These are phyloP conservation scores for Cinclus cinclus DNA, from an alignment of 2,113 vertebrate genomes.

Conservation along the genomic window DNA sequence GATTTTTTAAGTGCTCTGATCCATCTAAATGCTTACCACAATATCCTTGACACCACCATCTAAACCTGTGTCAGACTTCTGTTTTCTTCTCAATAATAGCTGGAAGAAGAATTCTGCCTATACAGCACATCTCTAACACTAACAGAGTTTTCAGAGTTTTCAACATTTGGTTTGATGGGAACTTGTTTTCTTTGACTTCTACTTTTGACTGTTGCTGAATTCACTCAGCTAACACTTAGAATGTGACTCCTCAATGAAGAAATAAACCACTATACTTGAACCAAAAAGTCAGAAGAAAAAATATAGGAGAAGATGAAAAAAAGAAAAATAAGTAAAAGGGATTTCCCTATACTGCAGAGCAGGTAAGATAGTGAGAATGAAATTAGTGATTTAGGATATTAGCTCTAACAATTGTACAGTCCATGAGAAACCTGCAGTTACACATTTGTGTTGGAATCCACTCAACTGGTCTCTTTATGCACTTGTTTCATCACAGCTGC, in stretches of 20 bases:
- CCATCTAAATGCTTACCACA: neutral
- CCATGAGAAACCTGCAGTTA: neutral
- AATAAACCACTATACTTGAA: neutral
- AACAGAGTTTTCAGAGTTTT: neutral
- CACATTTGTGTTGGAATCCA: neutral
- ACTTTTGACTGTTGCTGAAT: neutral
- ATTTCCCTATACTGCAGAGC: neutral
- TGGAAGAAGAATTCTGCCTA: neutral
- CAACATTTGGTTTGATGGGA: neutral
- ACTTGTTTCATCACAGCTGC: conserved; percentile 17
- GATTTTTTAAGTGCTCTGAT: neutral
- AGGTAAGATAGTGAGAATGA: neutral
- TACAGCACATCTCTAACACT: neutral
- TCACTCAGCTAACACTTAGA: neutral
- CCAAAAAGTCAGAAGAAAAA: neutral
- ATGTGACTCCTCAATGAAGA: neutral
- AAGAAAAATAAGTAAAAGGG: neutral
- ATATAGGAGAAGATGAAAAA: fast-evolving
- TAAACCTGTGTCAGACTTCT: neutral
- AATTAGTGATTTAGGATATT: neutral
- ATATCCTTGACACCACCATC: neutral
- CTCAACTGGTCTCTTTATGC: conserved; percentile 13
- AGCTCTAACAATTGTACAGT: conserved; percentile 6
- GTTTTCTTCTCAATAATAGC: neutral
- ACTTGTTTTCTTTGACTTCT: neutral